Percentiles rank a stretch among this genome's conserved stretches.
phyloP scores from a whole-genome alignment of 1,140 invertebrate species.

The Pissodes strobi region DNA sequence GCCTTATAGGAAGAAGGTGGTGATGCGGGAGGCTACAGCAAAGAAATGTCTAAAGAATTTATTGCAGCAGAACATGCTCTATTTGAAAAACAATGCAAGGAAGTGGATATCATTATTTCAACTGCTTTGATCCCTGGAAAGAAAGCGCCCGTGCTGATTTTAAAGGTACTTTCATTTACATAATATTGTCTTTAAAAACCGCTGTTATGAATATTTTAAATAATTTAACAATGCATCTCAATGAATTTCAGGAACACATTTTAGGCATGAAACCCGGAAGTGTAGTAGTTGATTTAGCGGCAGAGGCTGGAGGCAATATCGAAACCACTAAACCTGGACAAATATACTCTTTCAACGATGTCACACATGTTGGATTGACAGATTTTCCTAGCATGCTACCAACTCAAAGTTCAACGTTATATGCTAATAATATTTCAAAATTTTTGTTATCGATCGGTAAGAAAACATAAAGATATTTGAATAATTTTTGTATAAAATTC shows the following conservation, averaged over 20 bases:
- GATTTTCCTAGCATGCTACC: conserved; percentile 84
- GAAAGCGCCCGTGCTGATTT: conserved; percentile 79
- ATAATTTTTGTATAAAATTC: too few species aligned
- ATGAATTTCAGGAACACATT: conserved; percentile 71
- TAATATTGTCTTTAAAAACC: conserved; percentile 1
- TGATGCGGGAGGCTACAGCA: conserved; percentile 83
- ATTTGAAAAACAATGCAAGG: conserved; percentile 83
- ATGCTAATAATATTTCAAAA: conserved; percentile 90
- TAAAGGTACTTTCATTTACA: conserved; percentile 66
- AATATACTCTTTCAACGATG: conserved; percentile 71
- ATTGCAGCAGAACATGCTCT: conserved; percentile 84
- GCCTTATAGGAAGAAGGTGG: conserved; percentile 77
- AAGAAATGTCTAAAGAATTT: conserved; percentile 90
- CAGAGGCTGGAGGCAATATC: conserved; percentile 88
- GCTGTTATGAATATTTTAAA: neutral
- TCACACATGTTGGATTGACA: conserved; percentile 84
- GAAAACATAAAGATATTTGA: neutral
- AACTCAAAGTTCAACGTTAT: conserved; percentile 84
- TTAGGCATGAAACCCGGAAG: conserved; percentile 86
- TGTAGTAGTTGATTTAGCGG: conserved; percentile 87
- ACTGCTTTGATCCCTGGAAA: conserved; percentile 91
- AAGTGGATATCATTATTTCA: conserved; percentile 81
- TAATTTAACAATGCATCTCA: neutral
- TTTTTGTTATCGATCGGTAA: conserved; percentile 79
- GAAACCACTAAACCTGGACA: conserved; percentile 83